Evolutionary conservation across 2,888 invertebrate genomes (phyloP).

Genomic region (Molorchus minor): DNA sequence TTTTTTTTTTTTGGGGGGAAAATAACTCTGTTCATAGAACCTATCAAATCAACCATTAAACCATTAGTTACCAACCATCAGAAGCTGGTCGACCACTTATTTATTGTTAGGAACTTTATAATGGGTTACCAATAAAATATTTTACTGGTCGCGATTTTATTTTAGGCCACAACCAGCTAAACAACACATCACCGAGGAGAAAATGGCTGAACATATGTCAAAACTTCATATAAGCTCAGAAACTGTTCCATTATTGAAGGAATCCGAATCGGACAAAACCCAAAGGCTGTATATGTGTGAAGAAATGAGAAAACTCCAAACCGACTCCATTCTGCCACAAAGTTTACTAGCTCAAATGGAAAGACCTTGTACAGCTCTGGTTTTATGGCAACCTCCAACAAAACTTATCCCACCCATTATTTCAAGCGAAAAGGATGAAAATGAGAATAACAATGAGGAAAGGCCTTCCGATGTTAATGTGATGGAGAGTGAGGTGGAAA

Average conservation of each 20-base stretch:
- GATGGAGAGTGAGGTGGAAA: slow-evolving; percentile 41
- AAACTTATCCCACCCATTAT: slow-evolving; percentile 39
- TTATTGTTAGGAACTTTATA: too few species aligned
- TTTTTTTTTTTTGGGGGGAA: too few species aligned
- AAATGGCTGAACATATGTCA: slow-evolving; percentile 82
- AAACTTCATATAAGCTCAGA: slow-evolving; percentile 74
- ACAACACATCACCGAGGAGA: slow-evolving; percentile 84
- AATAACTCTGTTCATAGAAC: too few species aligned
- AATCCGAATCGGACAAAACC: slow-evolving; percentile 54
- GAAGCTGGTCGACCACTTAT: too few species aligned
- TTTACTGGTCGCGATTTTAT: too few species aligned
- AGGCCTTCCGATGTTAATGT: slow-evolving; percentile 59
- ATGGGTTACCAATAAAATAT: too few species aligned
- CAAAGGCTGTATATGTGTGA: slow-evolving; percentile 71
- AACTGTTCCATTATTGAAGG: slow-evolving; percentile 50
- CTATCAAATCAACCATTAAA: too few species aligned
- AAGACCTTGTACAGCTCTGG: slow-evolving; percentile 79
- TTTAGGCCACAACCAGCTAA: slow-evolving; percentile 65
- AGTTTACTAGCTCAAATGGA: slow-evolving; percentile 71
- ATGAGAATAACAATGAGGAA: slow-evolving; percentile 61
- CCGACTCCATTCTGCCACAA: slow-evolving; percentile 74
- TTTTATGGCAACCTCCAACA: slow-evolving; percentile 80
- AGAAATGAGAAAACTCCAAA: slow-evolving; percentile 72
- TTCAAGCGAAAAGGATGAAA: slow-evolving; percentile 54
- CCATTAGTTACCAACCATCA: too few species aligned